Percentiles rank a stretch among this genome's conserved stretches.
phyloP scores from a whole-genome alignment of 2,888 invertebrate genomes.

The Trachelus tabidus region DNA sequence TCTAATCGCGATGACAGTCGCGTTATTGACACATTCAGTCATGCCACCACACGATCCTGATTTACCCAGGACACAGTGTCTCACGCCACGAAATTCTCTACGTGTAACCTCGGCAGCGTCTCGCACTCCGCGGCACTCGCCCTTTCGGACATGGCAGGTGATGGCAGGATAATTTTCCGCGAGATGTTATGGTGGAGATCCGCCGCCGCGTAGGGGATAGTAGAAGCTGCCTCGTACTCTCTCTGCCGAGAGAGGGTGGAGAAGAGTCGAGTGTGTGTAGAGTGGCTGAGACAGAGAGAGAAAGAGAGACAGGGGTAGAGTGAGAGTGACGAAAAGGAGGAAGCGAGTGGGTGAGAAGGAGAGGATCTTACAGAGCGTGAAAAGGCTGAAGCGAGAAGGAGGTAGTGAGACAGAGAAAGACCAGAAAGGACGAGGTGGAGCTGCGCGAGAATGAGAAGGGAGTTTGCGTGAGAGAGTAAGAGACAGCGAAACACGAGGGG shows the following conservation, averaged over 20 bases:
- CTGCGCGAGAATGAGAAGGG: slow-evolving; percentile 17
- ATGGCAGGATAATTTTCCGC: slow-evolving; percentile 24
- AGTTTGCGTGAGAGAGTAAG: slow-evolving; percentile 12
- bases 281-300: slow-evolving; percentile 5
- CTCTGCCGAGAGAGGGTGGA: slow-evolving; percentile 30
- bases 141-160: slow-evolving; percentile 28
- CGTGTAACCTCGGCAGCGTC: slow-evolving; percentile 1
- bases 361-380: slow-evolving; percentile 9
- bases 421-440: slow-evolving; percentile 2
- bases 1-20: neutral
- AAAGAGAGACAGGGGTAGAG: neutral
- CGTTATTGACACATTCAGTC: neutral
- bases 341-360: slow-evolving; percentile 12
- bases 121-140: slow-evolving; percentile 20
- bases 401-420: neutral
- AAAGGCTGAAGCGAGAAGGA: slow-evolving; percentile 5
- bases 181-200: slow-evolving; percentile 20
- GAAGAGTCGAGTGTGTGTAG: slow-evolving; percentile 36
- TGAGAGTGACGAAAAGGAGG: slow-evolving; percentile 2
- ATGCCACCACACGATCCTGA: neutral
- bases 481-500: neutral
- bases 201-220: slow-evolving; percentile 24
- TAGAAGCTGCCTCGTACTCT: slow-evolving; percentile 34
- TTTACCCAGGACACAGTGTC: neutral
- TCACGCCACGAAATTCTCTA: neutral